Evolutionary conservation across 2,888 invertebrate genomes (phyloP).

Genomic region (Coenonympha glycerion): DNA sequence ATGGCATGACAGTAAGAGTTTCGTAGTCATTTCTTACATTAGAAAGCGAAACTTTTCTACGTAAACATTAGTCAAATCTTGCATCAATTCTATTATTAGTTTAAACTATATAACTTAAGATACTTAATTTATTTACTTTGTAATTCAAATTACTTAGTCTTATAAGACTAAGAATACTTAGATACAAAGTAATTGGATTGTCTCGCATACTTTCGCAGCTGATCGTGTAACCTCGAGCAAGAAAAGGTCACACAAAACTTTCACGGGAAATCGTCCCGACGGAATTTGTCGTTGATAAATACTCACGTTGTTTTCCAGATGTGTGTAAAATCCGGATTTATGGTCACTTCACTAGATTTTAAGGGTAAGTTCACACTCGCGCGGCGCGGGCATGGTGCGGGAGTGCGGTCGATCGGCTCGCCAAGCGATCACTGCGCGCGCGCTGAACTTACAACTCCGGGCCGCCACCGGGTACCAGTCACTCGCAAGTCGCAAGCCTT

Average conservation of each 20-base stretch:
- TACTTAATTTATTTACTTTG: slow-evolving; percentile 21
- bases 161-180: slow-evolving; percentile 5
- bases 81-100: neutral
- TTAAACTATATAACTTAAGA: no score
- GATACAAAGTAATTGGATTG: slow-evolving; percentile 26
- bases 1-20: slow-evolving; percentile 19
- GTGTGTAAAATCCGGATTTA: slow-evolving; percentile 47
- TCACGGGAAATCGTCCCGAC: neutral
- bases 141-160: neutral
- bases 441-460: slow-evolving; percentile 25
- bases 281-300: neutral
- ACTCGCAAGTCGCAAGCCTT: slow-evolving; percentile 29
- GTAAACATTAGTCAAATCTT: neutral
- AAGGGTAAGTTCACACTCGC: slow-evolving; percentile 57
- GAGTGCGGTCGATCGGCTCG: slow-evolving; percentile 53
- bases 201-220: slow-evolving; percentile 59
- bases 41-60: slow-evolving; percentile 5
- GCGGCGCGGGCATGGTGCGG: slow-evolving; percentile 53
- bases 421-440: slow-evolving; percentile 57
- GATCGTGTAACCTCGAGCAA: slow-evolving; percentile 43
- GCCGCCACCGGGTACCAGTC: slow-evolving; percentile 33
- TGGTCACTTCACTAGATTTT: slow-evolving; percentile 61
- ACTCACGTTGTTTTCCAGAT: slow-evolving; percentile 23
- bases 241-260: slow-evolving; percentile 29
- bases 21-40: slow-evolving; percentile 30